Base-by-base conservation (phyloP, 2,113 vertebrate species). In the Colius striatus region DNA sequence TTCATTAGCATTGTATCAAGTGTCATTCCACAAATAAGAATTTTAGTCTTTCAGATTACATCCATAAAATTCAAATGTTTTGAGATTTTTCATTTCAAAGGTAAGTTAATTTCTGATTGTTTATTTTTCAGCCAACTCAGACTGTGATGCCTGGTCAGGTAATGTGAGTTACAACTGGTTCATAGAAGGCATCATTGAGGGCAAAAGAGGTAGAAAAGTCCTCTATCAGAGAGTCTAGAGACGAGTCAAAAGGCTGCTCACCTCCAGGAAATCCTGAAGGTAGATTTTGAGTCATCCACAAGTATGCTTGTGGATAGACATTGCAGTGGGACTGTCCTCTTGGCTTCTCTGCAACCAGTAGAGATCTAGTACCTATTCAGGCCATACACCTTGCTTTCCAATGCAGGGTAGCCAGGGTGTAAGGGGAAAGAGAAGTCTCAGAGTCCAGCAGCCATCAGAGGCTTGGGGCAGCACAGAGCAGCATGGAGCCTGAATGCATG, bases 121-220 rank as follows among this genome's bases (percentile, higher is more conserved):
- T 60, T 81, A 51, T 91, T 97, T 83, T 97, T 74, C 96, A 99
- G 99, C 99, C 99, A 47, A 99, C 99, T 95, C 99, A 99, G 97
- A 99, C 99, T 78, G 99, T 99, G 97, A 99, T 99, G 99, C 99
- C 99, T 47, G 99, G 99, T 83, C 99, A 99, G 98, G 99, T 99
- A 96, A 99, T 99, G 99, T 98, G 99, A 47, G 99, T 99, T 96
- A 99, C 99, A 96, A 99, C 99, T 5, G 99, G 99, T 76, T 7
- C 67, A 58, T 1, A 1, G 60, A 34, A 80, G 23, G 13, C 43
- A 63, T 14, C 58, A 30, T n/a, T 6, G 29, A 3, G 2, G 23
- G 10, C 10, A 32, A 51, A 73, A 80, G 9, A 50, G 16, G 19
- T 9, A 45, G 27, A 13, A 13, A 81, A 66, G 16, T 27, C 34